Conservation (phyloP, 30 jellyfish, hydroid and myxozoan species). For the Turritopsis rubra region DNA sequence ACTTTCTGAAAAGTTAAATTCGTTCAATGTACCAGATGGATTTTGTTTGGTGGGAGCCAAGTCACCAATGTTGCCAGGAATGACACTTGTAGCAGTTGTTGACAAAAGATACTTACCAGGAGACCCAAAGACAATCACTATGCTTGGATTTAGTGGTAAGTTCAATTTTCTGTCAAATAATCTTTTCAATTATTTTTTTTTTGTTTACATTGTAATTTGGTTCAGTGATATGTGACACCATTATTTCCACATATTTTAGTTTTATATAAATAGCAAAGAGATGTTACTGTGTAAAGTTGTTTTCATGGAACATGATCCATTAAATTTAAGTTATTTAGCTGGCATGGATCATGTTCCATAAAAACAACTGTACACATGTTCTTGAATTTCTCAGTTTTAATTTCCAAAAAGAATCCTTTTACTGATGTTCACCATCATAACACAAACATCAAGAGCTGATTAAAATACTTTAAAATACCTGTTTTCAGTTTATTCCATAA, state of each 20-base stretch:
- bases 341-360: no score
- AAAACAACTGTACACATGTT: no score
- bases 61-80: constrained; percentile 78
- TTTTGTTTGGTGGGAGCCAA: constrained; percentile 79
- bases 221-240: neutral
- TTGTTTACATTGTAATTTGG: neutral
- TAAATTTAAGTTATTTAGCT: no score
- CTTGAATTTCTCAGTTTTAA: no score
- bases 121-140: constrained; percentile 61
- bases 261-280: neutral
- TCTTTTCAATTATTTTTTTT: neutral
- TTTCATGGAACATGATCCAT: no score
- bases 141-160: constrained; percentile 75
- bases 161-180: neutral
- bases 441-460: no score
- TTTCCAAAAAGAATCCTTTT: no score
- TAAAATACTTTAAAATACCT: no score
- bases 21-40: constrained; percentile 60
- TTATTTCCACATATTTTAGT: neutral
- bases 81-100: constrained; percentile 77
- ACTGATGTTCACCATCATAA: no score
- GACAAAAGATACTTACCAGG: constrained; percentile 75
- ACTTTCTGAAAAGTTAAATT: constrained; percentile 41
- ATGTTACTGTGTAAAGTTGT: neutral
- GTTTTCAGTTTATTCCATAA: no score